Percentiles rank a stretch among this genome's conserved stretches.
These are phyloP conservation scores for Halichoerus grypus DNA, from an alignment of 2,113 vertebrate species.

Conservation along the genomic window DNA sequence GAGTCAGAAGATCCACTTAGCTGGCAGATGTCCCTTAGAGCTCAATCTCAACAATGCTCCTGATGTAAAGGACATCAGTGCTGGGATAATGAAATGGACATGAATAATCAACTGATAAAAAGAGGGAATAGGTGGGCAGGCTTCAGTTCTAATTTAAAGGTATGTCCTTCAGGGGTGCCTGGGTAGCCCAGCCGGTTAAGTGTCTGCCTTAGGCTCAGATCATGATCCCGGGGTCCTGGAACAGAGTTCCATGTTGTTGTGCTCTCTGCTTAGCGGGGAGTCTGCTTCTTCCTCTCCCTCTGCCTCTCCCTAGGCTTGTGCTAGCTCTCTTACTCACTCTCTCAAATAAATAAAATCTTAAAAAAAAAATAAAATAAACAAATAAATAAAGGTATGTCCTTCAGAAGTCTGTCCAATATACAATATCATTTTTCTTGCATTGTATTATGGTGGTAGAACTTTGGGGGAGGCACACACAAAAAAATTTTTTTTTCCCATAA, in stretches of 20 bases:
- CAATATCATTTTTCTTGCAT: background rate
- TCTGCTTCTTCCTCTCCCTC: background rate
- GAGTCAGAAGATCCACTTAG: background rate
- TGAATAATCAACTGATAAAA: background rate
- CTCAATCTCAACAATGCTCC: background rate
- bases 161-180: background rate
- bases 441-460: background rate
- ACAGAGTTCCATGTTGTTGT: background rate
- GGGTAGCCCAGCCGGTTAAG: background rate
- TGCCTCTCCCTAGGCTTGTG: background rate
- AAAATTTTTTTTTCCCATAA: background rate
- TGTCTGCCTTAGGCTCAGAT: background rate
- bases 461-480: background rate
- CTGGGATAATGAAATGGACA: background rate
- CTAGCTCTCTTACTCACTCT: background rate
- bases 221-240: background rate
- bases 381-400: background rate
- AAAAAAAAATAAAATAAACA: background rate
- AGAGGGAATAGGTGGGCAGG: rapidly evolving
- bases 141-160: background rate
- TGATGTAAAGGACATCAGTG: background rate
- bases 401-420: background rate
- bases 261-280: background rate
- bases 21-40: background rate
- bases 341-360: background rate